These are phyloP conservation scores for Sinocyclocheilus grahami DNA, from an alignment of 2,113 vertebrate genomes.

Conservation along the genomic window DNA sequence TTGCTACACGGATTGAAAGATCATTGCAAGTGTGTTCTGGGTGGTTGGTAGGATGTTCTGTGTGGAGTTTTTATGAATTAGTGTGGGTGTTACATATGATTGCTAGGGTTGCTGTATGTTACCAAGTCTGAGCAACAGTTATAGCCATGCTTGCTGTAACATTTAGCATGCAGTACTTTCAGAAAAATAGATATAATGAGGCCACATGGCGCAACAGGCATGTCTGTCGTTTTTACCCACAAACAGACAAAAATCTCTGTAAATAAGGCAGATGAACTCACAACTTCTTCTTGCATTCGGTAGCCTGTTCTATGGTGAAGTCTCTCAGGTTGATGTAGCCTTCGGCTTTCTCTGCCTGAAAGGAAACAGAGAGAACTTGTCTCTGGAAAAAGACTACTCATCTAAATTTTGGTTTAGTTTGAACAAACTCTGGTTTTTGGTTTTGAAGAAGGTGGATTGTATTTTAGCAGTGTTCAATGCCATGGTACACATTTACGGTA, in stretches of 20 bases:
- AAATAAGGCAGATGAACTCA: conserved; percentile 66
- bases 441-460: neutral
- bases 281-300: conserved; percentile 86
- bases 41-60: no score
- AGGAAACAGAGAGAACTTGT: conserved; percentile 44
- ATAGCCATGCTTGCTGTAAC: neutral
- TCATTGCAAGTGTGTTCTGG: no score
- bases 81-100: no score
- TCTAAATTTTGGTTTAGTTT: neutral
- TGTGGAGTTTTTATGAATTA: no score
- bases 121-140: neutral
- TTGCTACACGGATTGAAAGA: no score
- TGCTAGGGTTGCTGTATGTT: no score
- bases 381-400: neutral
- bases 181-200: neutral
- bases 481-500: neutral
- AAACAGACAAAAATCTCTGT: neutral
- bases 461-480: neutral
- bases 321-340: conserved; percentile 86
- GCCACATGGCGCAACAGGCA: neutral
- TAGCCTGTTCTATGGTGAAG: conserved; percentile 82
- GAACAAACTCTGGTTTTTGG: neutral
- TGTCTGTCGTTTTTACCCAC: neutral
- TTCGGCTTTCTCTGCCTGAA: conserved; percentile 87
- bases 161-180: neutral